Percentiles rank a stretch among this genome's conserved stretches.
Conservation (phyloP, 2,888 invertebrate species). For the Hydriomena furcata region DNA sequence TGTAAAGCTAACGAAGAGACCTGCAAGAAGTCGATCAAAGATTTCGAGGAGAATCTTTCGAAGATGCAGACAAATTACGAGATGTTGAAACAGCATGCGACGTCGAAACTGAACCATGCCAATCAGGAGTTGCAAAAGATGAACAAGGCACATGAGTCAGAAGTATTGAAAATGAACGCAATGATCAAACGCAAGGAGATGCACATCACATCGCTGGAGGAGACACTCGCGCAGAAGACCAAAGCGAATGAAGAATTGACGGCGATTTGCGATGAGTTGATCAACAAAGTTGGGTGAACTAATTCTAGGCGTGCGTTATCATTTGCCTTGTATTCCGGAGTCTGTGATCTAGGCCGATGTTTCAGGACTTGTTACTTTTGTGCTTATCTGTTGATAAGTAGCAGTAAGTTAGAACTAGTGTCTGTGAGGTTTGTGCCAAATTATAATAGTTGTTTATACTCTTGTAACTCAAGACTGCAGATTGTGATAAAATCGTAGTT, state of each 20-base stretch:
- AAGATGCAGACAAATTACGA: slow-evolving; percentile 93
- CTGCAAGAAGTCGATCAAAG: slow-evolving; percentile 86
- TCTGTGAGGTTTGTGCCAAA: slow-evolving; percentile 63
- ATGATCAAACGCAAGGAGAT: slow-evolving; percentile 94
- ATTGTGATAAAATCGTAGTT: slow-evolving; percentile 63
- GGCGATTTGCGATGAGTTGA: slow-evolving; percentile 96
- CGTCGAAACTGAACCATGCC: slow-evolving; percentile 89
- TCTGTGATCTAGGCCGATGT: slow-evolving; percentile 57
- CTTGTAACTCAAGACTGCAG: slow-evolving; percentile 64
- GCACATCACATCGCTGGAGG: slow-evolving; percentile 91
- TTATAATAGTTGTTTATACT: slow-evolving; percentile 50
- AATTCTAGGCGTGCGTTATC: slow-evolving; percentile 45
- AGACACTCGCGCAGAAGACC: slow-evolving; percentile 92
- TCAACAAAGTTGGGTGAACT: slow-evolving; percentile 83
- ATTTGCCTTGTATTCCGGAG: slow-evolving; percentile 46
- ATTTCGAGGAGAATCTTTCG: slow-evolving; percentile 87
- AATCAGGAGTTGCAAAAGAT: slow-evolving; percentile 92
- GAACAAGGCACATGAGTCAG: slow-evolving; percentile 89
- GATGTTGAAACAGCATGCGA: slow-evolving; percentile 93
- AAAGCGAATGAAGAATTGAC: slow-evolving; percentile 95
- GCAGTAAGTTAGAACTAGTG: slow-evolving; percentile 58
- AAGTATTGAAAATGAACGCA: slow-evolving; percentile 93
- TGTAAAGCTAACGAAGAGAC: slow-evolving; percentile 86
- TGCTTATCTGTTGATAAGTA: slow-evolving; percentile 65
- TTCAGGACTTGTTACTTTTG: slow-evolving; percentile 57